These are phyloP conservation scores for Philypnodon macrostomus DNA, from an alignment of 2,797 vertebrate species.

Conservation along the genomic window DNA sequence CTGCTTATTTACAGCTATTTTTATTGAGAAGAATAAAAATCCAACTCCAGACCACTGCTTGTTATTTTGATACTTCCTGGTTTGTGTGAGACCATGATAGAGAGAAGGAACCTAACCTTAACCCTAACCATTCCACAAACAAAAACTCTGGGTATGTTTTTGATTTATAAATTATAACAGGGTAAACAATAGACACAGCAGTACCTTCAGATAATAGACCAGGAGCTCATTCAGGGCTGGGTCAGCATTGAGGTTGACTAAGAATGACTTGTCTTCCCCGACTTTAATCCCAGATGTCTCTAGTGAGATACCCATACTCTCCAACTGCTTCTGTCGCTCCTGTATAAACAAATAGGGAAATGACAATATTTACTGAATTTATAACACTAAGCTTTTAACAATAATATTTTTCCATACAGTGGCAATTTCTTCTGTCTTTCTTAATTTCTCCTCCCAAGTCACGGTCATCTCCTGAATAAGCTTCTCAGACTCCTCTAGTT, in stretches of 20 bases:
- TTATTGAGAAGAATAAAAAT: no score
- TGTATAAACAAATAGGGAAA: slow-evolving; percentile 65
- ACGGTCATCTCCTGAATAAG: slow-evolving; percentile 95
- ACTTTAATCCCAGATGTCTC: slow-evolving; percentile 98
- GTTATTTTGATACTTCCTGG: no score
- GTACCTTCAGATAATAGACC: slow-evolving; percentile 98
- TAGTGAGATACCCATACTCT: slow-evolving; percentile 98
- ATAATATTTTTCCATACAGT: slow-evolving; percentile 76
- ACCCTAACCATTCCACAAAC: no score
- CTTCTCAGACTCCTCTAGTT: slow-evolving; percentile 96
- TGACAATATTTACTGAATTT: background rate
- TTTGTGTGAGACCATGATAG: no score
- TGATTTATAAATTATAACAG: no score
- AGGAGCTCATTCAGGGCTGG: slow-evolving; percentile 96
- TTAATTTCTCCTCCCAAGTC: slow-evolving; percentile 97
- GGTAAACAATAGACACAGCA: no score
- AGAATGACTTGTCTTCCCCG: slow-evolving; percentile 95
- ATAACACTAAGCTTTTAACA: background rate
- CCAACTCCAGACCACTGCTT: no score
- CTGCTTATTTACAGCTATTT: no score
- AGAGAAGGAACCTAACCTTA: no score
- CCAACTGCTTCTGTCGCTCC: slow-evolving; percentile 94
- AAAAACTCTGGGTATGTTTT: no score
- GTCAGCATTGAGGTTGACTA: slow-evolving; percentile 97
- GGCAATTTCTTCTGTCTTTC: slow-evolving; percentile 97